Percentiles rank a stretch among this genome's conserved stretches.
These are phyloP conservation scores for human (Homo sapiens) DNA, from an alignment of 2,113 vertebrate species.

Conservation along the genomic window DNA sequence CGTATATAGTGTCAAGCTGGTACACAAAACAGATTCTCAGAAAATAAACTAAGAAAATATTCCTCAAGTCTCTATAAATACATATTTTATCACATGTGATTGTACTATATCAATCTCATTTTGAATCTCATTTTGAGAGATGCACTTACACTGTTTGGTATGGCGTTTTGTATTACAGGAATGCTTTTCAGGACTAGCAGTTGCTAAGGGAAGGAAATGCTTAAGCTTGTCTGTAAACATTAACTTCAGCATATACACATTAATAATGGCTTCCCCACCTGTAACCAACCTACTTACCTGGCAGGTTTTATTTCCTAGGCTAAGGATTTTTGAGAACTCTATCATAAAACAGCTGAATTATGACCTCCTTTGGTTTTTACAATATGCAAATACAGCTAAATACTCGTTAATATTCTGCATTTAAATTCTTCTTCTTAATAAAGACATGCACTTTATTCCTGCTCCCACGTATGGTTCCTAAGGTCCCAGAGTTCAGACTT, in stretches of 20 bases:
- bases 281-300: background rate
- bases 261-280: background rate
- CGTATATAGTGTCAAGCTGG: background rate
- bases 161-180: background rate
- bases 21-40: constrained; percentile 21
- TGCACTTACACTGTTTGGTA: background rate
- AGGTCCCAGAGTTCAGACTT: background rate
- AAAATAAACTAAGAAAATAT: background rate
- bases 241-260: background rate
- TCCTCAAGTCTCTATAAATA: background rate
- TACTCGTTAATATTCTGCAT: constrained; percentile 17
- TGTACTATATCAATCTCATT: background rate
- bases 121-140: background rate
- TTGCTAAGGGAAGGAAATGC: constrained; percentile 20
- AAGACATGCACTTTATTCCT: background rate
- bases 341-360: constrained; percentile 27
- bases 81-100: background rate
- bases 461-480: background rate
- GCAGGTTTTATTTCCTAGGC: constrained; percentile 25
- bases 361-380: constrained; percentile 48
- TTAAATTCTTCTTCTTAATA: constrained; percentile 24
- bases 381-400: constrained; percentile 10
- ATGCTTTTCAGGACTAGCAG: background rate
- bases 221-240: background rate
- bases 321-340: constrained; percentile 32